Conservation (phyloP, 2,888 invertebrate species). For the Candidula unifasciata region DNA sequence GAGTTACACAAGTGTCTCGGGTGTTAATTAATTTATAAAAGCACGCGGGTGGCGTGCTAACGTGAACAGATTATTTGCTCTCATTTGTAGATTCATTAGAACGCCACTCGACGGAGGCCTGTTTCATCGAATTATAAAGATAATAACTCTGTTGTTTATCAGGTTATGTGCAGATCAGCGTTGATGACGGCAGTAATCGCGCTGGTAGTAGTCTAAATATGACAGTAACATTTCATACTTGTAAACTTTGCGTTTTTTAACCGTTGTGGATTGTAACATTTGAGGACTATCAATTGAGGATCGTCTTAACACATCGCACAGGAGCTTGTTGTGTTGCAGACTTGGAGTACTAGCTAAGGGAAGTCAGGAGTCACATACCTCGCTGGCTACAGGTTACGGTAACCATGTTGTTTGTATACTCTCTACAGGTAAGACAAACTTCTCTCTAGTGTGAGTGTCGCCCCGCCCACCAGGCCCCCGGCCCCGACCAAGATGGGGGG, state of each 20-base stretch:
- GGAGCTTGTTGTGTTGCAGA: no score
- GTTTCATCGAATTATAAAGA: not conserved
- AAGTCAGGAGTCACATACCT: not conserved
- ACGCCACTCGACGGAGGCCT: not conserved
- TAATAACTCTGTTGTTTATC: not conserved
- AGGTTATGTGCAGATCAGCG: not conserved
- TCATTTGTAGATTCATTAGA: not conserved
- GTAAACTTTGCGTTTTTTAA: no score
- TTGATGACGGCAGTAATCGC: not conserved
- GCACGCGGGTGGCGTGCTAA: not conserved
- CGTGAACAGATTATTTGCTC: not conserved
- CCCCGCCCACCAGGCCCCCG: not conserved
- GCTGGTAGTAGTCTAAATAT: no score
- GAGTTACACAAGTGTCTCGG: no score
- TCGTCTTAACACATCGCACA: no score
- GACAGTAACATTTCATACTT: no score
- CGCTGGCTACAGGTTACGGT: slow-evolving; percentile 9
- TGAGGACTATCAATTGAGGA: no score
- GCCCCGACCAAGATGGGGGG: slow-evolving; percentile 30
- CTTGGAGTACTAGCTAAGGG: no score
- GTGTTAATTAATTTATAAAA: not conserved
- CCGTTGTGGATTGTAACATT: no score
- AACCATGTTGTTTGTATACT: slow-evolving; percentile 37
- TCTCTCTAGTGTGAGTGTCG: slow-evolving; percentile 18
- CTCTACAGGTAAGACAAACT: slow-evolving; percentile 39